These are phyloP conservation scores for Cryptophagus acutangulus DNA, from an alignment of 2,888 invertebrate genomes.

Conservation along the genomic window DNA sequence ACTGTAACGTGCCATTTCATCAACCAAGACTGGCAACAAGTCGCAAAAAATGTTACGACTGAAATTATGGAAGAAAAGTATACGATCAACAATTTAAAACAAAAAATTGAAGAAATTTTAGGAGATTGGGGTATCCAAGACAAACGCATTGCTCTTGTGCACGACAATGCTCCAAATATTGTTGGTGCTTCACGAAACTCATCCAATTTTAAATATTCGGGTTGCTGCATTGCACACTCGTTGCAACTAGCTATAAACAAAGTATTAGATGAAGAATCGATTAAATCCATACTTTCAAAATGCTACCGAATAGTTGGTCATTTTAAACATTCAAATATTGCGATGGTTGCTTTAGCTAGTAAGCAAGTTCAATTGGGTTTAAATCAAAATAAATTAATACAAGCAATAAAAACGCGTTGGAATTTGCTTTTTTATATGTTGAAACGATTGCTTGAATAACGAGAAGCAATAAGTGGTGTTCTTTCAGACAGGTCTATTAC, in stretches of 20 bases:
- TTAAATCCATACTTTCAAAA: constrained; percentile 18
- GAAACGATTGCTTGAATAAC: constrained; percentile 22
- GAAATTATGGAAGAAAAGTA: constrained; percentile 24
- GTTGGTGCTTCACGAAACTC: constrained; percentile 17
- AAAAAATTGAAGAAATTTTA: constrained; percentile 22
- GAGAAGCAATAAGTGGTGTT: constrained; percentile 20
- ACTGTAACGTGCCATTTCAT: constrained; percentile 26
- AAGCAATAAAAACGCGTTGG: constrained; percentile 20
- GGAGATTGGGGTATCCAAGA: constrained; percentile 22
- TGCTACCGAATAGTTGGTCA: constrained; percentile 24
- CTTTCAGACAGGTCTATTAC: constrained; percentile 18
- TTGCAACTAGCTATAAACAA: constrained; percentile 28
- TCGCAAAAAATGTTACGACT: constrained; percentile 20
- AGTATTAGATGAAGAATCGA: constrained; percentile 14
- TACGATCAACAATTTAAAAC: constrained; percentile 22
- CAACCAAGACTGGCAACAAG: constrained; percentile 20
- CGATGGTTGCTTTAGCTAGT: constrained; percentile 11
- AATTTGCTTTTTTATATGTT: constrained; percentile 25
- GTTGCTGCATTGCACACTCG: constrained; percentile 30
- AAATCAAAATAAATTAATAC: constrained; percentile 17
- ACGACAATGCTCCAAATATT: constrained; percentile 32
- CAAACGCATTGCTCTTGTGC: constrained; percentile 24
- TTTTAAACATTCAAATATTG: constrained; percentile 27
- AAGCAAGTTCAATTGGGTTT: constrained; percentile 15
- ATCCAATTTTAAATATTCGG: constrained; percentile 14